Percentiles rank a stretch among this genome's conserved stretches.
phyloP scores from a whole-genome alignment of 2,888 invertebrate genomes.

The Ectobius pallidus region DNA sequence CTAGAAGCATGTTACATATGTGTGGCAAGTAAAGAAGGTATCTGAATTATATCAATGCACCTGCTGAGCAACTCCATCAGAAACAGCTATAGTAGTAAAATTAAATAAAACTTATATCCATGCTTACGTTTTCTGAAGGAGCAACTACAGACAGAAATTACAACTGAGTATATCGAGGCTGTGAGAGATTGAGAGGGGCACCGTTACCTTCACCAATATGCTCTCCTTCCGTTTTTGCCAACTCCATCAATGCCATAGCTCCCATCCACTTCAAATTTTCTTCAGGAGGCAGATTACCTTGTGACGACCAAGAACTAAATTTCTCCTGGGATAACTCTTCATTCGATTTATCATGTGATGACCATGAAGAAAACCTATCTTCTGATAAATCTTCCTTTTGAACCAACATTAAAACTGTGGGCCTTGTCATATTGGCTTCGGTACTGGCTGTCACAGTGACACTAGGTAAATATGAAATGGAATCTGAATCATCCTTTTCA shows the following conservation, averaged over 20 bases:
- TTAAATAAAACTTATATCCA: no score
- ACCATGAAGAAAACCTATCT: no score
- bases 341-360: no score
- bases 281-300: slow-evolving; percentile 49
- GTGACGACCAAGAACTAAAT: slow-evolving; percentile 10
- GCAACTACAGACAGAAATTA: no score
- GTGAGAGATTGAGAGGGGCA: slow-evolving; percentile 37
- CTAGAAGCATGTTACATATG: no score
- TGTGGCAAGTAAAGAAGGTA: no score
- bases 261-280: slow-evolving; percentile 62
- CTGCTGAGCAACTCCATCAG: no score
- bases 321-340: neutral
- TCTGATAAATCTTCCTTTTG: slow-evolving; percentile 20
- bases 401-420: slow-evolving; percentile 58
- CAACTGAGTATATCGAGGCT: slow-evolving; percentile 41
- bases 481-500: slow-evolving; percentile 38
- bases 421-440: slow-evolving; percentile 58
- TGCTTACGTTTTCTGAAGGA: no score
- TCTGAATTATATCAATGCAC: no score
- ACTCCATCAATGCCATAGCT: slow-evolving; percentile 65
- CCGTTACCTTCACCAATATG: neutral
- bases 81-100: no score
- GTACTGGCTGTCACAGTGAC: neutral
- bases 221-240: slow-evolving; percentile 53
- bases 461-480: slow-evolving; percentile 23